Evolutionary conservation across 2,797 vertebrate genomes (phyloP).

Genomic region (Smutsia gigantea): DNA sequence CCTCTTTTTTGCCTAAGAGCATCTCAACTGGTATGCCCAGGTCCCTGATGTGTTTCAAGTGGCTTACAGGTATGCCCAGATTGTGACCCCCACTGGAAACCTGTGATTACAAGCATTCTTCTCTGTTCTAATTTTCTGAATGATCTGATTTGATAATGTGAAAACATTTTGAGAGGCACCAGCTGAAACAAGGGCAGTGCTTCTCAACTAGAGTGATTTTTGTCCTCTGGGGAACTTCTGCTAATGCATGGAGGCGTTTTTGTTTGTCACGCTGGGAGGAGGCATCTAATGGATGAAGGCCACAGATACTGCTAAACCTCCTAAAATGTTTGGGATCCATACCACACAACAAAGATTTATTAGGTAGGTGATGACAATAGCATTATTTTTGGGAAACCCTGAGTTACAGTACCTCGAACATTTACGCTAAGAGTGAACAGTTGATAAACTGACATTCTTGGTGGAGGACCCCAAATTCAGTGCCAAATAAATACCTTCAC

Average conservation of each 20-base stretch:
- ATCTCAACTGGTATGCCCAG: not conserved
- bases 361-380: not conserved
- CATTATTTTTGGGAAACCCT: not conserved
- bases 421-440: not conserved
- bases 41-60: not conserved
- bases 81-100: not conserved
- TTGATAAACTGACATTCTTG: slow-evolving; percentile 6
- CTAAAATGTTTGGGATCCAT: not conserved
- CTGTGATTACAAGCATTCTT: not conserved
- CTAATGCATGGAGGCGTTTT: not conserved
- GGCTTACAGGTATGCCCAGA: not conserved
- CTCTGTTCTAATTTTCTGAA: not conserved
- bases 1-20: not conserved
- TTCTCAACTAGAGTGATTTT: not conserved
- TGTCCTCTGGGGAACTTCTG: not conserved
- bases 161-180: not conserved
- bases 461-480: not conserved
- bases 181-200: not conserved
- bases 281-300: not conserved
- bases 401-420: not conserved
- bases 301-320: not conserved
- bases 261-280: not conserved
- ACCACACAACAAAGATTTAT: not conserved
- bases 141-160: not conserved
- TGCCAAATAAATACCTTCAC: not conserved